Percentiles rank a stretch among this genome's conserved stretches.
These are phyloP conservation scores for Diplodus puntazzo DNA, from an alignment of 2,797 vertebrate species.

Conservation along the genomic window DNA sequence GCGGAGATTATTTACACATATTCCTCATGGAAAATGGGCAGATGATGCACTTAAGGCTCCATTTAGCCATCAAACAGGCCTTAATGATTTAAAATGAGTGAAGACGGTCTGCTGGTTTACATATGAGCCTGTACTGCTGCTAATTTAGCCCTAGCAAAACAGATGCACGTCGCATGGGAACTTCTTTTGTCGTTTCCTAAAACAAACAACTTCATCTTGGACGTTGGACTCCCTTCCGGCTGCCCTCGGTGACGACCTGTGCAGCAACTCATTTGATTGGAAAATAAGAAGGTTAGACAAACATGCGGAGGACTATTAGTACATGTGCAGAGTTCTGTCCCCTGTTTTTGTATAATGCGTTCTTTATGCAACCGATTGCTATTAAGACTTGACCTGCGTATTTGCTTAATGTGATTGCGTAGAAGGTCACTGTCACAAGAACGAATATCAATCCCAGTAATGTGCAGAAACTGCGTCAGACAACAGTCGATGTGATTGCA, in stretches of 20 bases:
- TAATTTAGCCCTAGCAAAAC: not conserved
- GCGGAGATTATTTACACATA: constrained; percentile 27
- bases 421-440: constrained; percentile 52
- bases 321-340: constrained; percentile 8
- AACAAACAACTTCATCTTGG: constrained; percentile 11
- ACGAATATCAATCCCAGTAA: constrained; percentile 27
- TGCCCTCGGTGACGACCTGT: constrained; percentile 4
- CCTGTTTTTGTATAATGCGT: constrained; percentile 61
- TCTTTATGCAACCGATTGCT: constrained; percentile 52
- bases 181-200: constrained; percentile 11
- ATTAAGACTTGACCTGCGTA: constrained; percentile 17
- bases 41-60: constrained; percentile 5
- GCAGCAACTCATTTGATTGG: constrained; percentile 59
- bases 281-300: constrained; percentile 51
- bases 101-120: not conserved
- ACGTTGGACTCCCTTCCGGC: constrained; percentile 3
- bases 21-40: constrained; percentile 12
- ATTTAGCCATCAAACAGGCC: constrained; percentile 9
- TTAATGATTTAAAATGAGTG: not conserved
- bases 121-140: not conserved
- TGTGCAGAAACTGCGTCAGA: constrained; percentile 30
- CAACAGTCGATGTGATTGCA: constrained; percentile 35
- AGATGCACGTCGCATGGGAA: not conserved
- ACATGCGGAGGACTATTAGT: constrained; percentile 29
- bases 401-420: constrained; percentile 60